These are phyloP conservation scores for Tympanuchus pallidicinctus DNA, from an alignment of 2,113 vertebrate genomes.

Conservation along the genomic window DNA sequence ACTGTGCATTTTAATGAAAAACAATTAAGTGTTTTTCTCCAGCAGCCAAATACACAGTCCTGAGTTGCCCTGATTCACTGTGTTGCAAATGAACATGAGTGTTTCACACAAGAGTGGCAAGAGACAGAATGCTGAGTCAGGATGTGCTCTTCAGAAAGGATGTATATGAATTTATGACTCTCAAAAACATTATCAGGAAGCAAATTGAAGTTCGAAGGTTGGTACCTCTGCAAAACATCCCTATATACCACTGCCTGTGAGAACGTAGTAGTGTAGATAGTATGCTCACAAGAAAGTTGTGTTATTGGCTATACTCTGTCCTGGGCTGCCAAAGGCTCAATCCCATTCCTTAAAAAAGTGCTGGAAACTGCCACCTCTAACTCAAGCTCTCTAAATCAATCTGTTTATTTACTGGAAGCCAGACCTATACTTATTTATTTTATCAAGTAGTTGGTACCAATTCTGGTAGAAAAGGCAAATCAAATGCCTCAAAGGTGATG, in stretches of 20 bases:
- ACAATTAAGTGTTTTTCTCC: not conserved
- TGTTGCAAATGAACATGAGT: not conserved
- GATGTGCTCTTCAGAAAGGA: not conserved
- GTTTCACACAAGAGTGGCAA: not conserved
- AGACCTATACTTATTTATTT: not conserved
- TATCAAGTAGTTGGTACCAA: not conserved
- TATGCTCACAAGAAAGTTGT: not conserved
- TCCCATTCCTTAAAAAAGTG: fast-evolving
- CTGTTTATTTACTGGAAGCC: not conserved
- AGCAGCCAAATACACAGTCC: not conserved
- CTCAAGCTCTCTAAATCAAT: not conserved
- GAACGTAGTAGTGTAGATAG: fast-evolving
- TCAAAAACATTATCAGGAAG: not conserved
- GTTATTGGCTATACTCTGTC: not conserved
- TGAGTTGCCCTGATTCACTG: not conserved
- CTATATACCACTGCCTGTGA: not conserved
- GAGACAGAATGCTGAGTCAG: not conserved
- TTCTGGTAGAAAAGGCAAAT: not conserved
- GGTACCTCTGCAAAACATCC: not conserved
- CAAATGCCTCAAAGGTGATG: not conserved
- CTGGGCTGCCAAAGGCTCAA: not conserved
- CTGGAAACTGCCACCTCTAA: not conserved
- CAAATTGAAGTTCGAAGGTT: not conserved
- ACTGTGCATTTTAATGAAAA: not conserved
- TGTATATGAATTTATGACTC: not conserved